These are phyloP conservation scores for Cheilosia soror DNA, from an alignment of 2,888 invertebrate species.

Conservation along the genomic window DNA sequence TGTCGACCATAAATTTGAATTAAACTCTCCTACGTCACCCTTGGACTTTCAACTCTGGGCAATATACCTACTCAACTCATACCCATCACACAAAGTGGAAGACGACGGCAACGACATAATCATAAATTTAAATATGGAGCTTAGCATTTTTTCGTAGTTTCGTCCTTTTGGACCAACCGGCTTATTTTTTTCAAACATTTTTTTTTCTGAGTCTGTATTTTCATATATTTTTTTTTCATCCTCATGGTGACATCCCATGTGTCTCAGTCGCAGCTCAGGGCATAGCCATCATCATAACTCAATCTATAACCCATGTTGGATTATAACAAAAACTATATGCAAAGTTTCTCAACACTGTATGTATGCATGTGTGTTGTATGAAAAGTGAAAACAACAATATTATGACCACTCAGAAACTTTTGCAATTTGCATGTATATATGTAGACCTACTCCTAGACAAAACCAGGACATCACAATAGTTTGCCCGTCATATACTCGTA, in stretches of 20 bases:
- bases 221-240: slow-evolving; percentile 17
- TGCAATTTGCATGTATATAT: slow-evolving; percentile 48
- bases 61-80: slow-evolving; percentile 1
- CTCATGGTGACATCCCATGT: slow-evolving; percentile 65
- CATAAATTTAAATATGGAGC: slow-evolving; percentile 75
- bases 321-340: slow-evolving; percentile 69
- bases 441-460: slow-evolving; percentile 29
- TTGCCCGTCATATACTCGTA: slow-evolving; percentile 6
- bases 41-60: slow-evolving; percentile 22
- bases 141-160: slow-evolving; percentile 66
- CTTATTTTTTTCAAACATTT: slow-evolving; percentile 35
- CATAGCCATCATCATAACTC: slow-evolving; percentile 67
- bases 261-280: slow-evolving; percentile 49
- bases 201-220: slow-evolving; percentile 21
- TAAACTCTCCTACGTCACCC: slow-evolving; percentile 54
- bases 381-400: slow-evolving; percentile 73
- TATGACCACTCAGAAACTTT: slow-evolving; percentile 71
- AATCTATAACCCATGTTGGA: slow-evolving; percentile 71
- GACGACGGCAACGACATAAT: slow-evolving; percentile 70
- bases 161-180: slow-evolving; percentile 48
- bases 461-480: slow-evolving; percentile 14
- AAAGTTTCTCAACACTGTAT: slow-evolving; percentile 43
- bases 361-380: slow-evolving; percentile 18
- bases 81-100: slow-evolving; percentile 59
- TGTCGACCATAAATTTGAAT: slow-evolving; percentile 75